Base-by-base conservation (phyloP, 2,888 invertebrate genomes). In the Balanococcus diminutus region DNA sequence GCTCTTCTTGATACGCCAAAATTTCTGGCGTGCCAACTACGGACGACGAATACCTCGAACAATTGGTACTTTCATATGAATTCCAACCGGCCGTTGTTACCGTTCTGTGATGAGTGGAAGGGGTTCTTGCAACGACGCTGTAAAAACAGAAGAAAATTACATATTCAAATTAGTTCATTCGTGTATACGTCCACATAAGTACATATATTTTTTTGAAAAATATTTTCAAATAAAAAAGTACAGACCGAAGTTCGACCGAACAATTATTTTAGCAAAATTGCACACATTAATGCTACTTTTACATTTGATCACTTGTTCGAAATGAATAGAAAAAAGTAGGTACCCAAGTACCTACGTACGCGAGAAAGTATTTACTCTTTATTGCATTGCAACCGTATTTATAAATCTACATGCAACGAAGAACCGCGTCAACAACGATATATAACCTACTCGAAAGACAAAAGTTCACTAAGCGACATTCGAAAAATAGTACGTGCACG, bases 1-100 rank as follows among this genome's bases (percentile, higher is more conserved):
- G 87, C 86, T 89, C 89, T 81, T 88, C 89, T 28, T 87, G 86
- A 86, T 89, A 89, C 25, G 88, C 42, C 56, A 86, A 25, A 28
- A 86, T 72, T 72, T 86, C 82, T 22, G 86, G 81, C 28, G 86
- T 81, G n/a, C 81, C 46, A 28, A 81, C 86, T 11, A 81, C 81
- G n/a, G 84, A 82, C n/a, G 86, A 79, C 14, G 84, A 81, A 84
- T 84, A 84, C 84, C 84, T 84, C 42, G 86, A 84, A 46, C 82
- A 82, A 67, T 39, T 82, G 19, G 82, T 82, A 39, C 46, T 39
- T 72, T 88, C 89, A 88, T 88, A 86, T 2, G 82, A 89, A 87
- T 88, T 88, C 89, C 89, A 89, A 82, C 87, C 51, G 86, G 86
- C 87, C 46, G 86, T 87, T 25, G 86, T 81, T 11, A 84, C 79